A percentile compares a stretch with the other conserved stretches of the same genome.
Evolutionary conservation across 2,113 vertebrate genomes (phyloP).

Genomic region (Ifrita kowaldi): DNA sequence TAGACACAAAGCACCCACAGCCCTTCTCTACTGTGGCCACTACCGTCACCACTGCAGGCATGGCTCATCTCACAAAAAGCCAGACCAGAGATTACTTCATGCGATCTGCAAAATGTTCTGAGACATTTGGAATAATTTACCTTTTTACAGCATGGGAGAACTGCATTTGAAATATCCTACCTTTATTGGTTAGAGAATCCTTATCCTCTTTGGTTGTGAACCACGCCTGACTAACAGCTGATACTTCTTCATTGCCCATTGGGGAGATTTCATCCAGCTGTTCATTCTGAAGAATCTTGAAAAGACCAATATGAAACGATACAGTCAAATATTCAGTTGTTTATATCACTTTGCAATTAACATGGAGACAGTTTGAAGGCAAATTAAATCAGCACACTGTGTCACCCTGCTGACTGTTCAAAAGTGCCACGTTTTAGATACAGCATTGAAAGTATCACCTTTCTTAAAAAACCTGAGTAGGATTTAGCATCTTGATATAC

Average conservation of each 20-base stretch:
- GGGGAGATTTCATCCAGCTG: constrained; percentile 80
- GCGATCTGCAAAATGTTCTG: background rate
- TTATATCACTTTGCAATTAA: background rate
- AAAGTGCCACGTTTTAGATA: background rate
- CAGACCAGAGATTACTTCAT: background rate
- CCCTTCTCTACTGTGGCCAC: background rate
- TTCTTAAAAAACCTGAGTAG: background rate
- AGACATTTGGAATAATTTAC: background rate
- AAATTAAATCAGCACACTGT: background rate
- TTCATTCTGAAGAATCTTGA: constrained; percentile 88
- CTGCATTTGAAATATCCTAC: constrained; percentile 54
- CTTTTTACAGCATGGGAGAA: background rate
- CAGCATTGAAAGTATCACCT: background rate
- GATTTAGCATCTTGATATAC: background rate
- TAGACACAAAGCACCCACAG: background rate
- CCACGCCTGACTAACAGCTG: constrained; percentile 96
- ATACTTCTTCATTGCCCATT: constrained; percentile 84
- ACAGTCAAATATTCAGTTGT: background rate
- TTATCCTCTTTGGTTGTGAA: constrained; percentile 99
- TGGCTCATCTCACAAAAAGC: background rate
- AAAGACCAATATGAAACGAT: background rate
- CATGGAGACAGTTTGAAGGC: background rate
- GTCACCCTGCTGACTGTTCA: background rate
- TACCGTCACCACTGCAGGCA: background rate
- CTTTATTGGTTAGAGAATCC: constrained; percentile 95